Evolutionary conservation across 2,888 invertebrate genomes (phyloP).

Genomic region (Diarsia rubi): DNA sequence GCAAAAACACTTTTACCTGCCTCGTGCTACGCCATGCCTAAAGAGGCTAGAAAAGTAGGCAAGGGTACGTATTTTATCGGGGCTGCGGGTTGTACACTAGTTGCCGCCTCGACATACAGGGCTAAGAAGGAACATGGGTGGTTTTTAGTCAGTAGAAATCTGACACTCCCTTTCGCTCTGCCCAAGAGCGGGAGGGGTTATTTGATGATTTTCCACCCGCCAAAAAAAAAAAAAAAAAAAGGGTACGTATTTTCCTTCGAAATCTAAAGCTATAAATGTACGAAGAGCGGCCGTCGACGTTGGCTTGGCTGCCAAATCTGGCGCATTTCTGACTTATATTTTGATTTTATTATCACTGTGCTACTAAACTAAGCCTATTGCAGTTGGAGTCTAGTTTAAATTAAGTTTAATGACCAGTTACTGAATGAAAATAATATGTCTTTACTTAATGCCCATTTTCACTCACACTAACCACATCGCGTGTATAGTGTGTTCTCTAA

Average conservation of each 20-base stretch:
- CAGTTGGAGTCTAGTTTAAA: constrained; percentile 19
- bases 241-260: background rate
- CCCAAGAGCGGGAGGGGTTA: too few relatives aligned
- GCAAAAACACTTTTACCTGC: too few relatives aligned
- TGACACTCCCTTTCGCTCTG: too few relatives aligned
- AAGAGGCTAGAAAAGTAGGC: background rate
- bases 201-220: too few relatives aligned
- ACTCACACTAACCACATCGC: background rate
- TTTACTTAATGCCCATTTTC: background rate
- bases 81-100: too few relatives aligned
- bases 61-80: too few relatives aligned
- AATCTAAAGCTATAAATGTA: constrained; percentile 11
- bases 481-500: background rate
- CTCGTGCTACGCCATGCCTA: too few relatives aligned
- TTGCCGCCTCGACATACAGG: too few relatives aligned
- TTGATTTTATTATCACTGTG: constrained; percentile 29
- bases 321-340: constrained; percentile 30
- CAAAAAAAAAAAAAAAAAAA: too few relatives aligned
- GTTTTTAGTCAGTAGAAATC: too few relatives aligned
- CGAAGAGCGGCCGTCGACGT: background rate
- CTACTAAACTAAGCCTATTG: constrained; percentile 15
- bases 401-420: constrained; percentile 3
- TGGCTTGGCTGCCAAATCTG: constrained; percentile 42
- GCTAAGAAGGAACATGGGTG: too few relatives aligned
- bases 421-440: background rate